A percentile compares a stretch with the other conserved stretches of the same genome.
Conservation (phyloP, 2,797 vertebrate species). For the Eurystomus glaucurus region DNA sequence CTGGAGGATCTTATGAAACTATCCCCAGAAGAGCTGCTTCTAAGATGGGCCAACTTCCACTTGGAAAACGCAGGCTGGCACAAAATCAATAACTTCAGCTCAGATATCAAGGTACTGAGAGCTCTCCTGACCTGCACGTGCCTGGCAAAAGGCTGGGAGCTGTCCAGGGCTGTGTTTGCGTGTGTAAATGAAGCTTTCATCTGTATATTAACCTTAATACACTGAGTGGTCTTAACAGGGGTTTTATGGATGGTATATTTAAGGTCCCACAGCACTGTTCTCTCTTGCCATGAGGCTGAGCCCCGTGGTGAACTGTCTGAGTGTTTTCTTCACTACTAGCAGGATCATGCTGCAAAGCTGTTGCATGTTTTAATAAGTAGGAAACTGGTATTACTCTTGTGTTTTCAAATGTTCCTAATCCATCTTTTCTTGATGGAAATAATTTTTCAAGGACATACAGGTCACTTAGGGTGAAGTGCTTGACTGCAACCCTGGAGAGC, state of each 20-base stretch:
- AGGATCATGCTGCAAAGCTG: neutral
- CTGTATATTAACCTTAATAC: neutral
- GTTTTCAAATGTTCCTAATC: neutral
- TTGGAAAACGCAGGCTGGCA: constrained; percentile 91
- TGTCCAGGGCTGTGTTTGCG: fast-evolving
- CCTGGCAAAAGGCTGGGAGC: neutral
- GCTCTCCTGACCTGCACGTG: neutral
- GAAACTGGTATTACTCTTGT: neutral
- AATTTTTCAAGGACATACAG: neutral
- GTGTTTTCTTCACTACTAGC: neutral
- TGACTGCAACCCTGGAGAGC: neutral
- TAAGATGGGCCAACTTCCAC: constrained; percentile 97
- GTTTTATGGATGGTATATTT: fast-evolving
- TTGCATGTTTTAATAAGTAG: neutral
- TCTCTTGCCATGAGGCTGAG: neutral
- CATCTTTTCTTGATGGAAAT: neutral
- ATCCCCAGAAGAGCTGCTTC: constrained; percentile 95
- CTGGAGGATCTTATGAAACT: constrained; percentile 97
- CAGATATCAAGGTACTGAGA: constrained; percentile 92
- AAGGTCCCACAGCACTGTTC: neutral
- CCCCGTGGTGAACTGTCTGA: neutral
- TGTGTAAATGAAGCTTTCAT: neutral
- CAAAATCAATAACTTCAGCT: constrained; percentile 96
- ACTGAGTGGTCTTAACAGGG: neutral
- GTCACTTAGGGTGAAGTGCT: neutral